Percentiles rank a stretch among this genome's conserved stretches.
phyloP scores from a whole-genome alignment of 2,797 vertebrate genomes.

The Anguilla marmorata region DNA sequence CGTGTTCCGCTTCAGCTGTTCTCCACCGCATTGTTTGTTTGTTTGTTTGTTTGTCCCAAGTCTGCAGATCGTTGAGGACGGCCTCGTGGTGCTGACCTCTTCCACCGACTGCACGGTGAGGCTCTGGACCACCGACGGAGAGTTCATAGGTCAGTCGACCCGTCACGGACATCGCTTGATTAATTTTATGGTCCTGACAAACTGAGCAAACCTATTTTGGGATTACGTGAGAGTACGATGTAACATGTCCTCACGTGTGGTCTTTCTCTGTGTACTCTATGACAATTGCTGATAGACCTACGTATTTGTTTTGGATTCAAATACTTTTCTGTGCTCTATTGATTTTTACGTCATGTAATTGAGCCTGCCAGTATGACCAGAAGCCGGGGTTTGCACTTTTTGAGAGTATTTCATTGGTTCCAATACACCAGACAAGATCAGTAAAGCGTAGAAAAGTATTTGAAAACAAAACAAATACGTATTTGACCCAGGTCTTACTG shows the following conservation, averaged over 20 bases:
- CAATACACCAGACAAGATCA: too few species aligned
- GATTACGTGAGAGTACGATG: not conserved
- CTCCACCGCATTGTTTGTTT: slow-evolving; percentile 42
- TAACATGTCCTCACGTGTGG: not conserved
- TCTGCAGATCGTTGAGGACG: slow-evolving; percentile 70
- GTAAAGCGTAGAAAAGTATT: too few species aligned
- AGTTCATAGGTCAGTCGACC: slow-evolving; percentile 61
- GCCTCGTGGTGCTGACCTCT: slow-evolving; percentile 71
- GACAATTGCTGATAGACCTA: too few species aligned
- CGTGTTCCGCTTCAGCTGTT: not conserved
- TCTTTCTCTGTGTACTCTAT: not conserved
- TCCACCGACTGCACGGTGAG: slow-evolving; percentile 67
- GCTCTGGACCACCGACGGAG: slow-evolving; percentile 67
- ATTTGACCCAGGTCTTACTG: too few species aligned
- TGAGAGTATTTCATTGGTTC: too few species aligned
- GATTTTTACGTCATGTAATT: too few species aligned
- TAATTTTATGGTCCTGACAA: not conserved
- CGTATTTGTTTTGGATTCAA: too few species aligned
- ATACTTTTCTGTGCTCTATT: too few species aligned
- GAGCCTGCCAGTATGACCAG: too few species aligned
- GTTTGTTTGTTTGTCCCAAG: slow-evolving; percentile 51
- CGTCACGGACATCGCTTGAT: not conserved
- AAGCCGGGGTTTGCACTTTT: too few species aligned
- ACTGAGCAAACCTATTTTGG: not conserved
- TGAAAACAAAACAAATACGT: too few species aligned